Percentiles rank a stretch among this genome's conserved stretches.
phyloP scores from a whole-genome alignment of 2,113 vertebrate genomes.

The Verasper variegatus region DNA sequence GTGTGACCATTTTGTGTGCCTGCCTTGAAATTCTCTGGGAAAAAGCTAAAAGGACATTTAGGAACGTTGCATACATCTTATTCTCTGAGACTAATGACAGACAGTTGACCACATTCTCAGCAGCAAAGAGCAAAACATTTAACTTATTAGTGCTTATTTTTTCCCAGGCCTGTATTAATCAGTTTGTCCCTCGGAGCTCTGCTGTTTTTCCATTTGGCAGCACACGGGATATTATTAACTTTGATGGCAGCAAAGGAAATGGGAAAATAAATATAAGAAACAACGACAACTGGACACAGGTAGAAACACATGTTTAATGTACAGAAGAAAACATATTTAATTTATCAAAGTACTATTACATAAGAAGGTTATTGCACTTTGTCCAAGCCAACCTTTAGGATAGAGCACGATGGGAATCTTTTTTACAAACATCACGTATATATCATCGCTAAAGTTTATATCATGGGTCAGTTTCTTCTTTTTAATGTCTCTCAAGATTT shows the following conservation, averaged over 20 bases:
- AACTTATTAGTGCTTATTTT: not conserved
- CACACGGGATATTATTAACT: not conserved
- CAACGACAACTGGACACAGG: not conserved
- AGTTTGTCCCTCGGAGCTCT: not conserved
- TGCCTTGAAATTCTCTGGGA: not conserved
- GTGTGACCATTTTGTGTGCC: no score
- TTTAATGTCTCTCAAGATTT: not conserved
- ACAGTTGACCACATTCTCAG: constrained; percentile 11
- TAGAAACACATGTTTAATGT: constrained; percentile 38
- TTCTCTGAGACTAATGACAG: not conserved
- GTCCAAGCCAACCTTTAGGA: constrained; percentile 25
- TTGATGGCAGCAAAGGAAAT: not conserved
- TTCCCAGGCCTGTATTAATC: not conserved
- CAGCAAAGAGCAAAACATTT: not conserved
- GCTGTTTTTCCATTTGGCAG: not conserved
- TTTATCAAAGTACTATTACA: not conserved
- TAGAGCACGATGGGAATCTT: not conserved
- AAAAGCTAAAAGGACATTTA: not conserved
- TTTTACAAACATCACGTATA: not conserved
- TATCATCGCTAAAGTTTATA: not conserved
- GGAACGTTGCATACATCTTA: not conserved
- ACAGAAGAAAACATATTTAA: not conserved
- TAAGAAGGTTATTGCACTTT: constrained; percentile 41
- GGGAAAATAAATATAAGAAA: not conserved
- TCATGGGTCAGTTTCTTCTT: not conserved